Evolutionary conservation across 2,888 invertebrate genomes (phyloP), one percentile per base, ranked within the genome.

Genomic region (Steinernema carpocapsae): DNA sequence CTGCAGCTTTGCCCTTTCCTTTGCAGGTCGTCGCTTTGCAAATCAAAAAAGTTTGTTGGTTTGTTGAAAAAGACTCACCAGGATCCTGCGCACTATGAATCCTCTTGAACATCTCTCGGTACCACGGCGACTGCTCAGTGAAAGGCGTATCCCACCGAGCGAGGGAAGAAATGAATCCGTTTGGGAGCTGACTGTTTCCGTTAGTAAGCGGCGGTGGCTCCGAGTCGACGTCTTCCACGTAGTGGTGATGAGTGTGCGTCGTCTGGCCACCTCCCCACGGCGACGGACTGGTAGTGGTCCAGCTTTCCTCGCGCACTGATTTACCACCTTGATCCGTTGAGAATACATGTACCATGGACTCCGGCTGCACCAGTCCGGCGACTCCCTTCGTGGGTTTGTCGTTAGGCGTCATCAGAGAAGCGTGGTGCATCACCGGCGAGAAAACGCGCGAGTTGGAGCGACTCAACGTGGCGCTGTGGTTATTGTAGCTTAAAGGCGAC

Each of bases 361-460:
- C 64, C 14, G 64, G 64, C 14, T 64, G 64, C 64, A 64, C 64
- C 12, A 64, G 64, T n/a, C 64, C 64, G 10, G 64, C 64, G 32
- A 64, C 17, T 26, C 64, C 32, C 17, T 64, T 64, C 17, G 64
- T 29, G 32, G 14, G 64, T 64, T 64, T 64, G 12, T 32, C 32
- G 64, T 17, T 29, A 3, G 32, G 29, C 64, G 64, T 32, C 37
- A 29, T 32, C 17, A 64, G 14, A 17, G 64, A 64, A 32, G 64
- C 64, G 29, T 64, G 64, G 37, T 64, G 64, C 29, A 64, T 29
- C 17, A 64, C 64, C 17, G 64, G 64, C 64, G 64, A 64, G 64
- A 64, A 64, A n/a, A 64, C 64, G 19, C 64, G 64, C 14, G 64
- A 64, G 37, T 64, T 64, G 10, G 64, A 64, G 6, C 64, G 64